Percentiles rank a stretch among this genome's conserved stretches.
These are phyloP conservation scores for Amphiprion ocellaris DNA, from an alignment of 2,113 vertebrate genomes.

Conservation along the genomic window DNA sequence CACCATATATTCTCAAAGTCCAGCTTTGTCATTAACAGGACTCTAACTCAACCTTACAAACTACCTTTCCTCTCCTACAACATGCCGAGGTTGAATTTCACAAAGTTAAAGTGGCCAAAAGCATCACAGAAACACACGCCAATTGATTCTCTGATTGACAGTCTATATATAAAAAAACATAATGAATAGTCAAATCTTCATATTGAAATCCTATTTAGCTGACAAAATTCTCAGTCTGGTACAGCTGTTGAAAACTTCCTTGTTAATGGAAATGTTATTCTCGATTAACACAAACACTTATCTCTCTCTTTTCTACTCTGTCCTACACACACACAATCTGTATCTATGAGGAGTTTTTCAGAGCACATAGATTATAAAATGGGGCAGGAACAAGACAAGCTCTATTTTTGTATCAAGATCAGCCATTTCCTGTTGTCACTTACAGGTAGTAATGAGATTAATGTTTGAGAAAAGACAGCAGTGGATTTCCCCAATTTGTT, in stretches of 20 bases:
- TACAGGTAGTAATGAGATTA: slow-evolving; percentile 66
- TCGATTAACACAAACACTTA: slow-evolving; percentile 14
- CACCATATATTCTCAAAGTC: no score
- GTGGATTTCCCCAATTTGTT: slow-evolving; percentile 45
- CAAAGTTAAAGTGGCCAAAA: no score
- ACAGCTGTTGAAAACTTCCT: slow-evolving; percentile 5
- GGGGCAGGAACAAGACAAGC: slow-evolving; percentile 73
- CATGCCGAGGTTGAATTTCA: no score
- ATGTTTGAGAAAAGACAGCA: slow-evolving; percentile 43
- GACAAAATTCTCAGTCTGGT: no score
- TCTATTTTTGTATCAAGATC: slow-evolving; percentile 79
- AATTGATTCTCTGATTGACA: no score
- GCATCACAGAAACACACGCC: no score
- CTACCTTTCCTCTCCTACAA: no score
- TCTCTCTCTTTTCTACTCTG: slow-evolving; percentile 5
- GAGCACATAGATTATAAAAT: slow-evolving; percentile 78
- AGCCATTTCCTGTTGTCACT: slow-evolving; percentile 73
- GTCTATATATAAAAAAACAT: no score
- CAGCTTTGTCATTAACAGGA: no score
- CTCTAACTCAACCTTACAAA: no score
- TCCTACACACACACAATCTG: not conserved
- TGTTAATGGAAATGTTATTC: slow-evolving; percentile 28
- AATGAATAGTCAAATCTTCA: no score
- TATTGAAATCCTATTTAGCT: no score
- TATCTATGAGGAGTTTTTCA: slow-evolving; percentile 72